Conservation (phyloP, 1,140 invertebrate species). For the Drosophila sechellia region DNA sequence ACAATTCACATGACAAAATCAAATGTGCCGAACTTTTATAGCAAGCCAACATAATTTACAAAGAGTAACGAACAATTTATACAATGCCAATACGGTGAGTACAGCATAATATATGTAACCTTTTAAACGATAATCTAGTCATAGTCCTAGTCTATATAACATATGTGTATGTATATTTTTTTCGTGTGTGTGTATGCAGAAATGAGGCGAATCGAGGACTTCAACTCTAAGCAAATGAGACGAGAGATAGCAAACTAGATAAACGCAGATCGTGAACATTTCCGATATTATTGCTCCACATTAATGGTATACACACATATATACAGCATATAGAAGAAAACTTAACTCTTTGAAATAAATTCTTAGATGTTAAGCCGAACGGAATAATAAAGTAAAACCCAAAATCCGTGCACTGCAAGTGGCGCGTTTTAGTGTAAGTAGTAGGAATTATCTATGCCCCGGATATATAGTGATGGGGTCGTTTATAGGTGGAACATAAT, state of each 20-base stretch:
- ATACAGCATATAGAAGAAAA: not conserved
- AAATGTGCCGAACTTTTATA: constrained; percentile 58
- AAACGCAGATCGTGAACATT: constrained; percentile 6
- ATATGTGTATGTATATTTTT: constrained; percentile 32
- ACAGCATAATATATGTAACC: constrained; percentile 30
- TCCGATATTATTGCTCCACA: constrained; percentile 27
- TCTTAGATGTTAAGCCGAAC: constrained; percentile 18
- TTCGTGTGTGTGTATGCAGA: constrained; percentile 16
- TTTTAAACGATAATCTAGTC: constrained; percentile 43
- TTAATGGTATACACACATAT: constrained; percentile 2
- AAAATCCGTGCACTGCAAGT: constrained; percentile 66
- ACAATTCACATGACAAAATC: constrained; percentile 34
- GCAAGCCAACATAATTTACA: constrained; percentile 45
- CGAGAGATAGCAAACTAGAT: constrained; percentile 16
- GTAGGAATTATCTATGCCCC: constrained; percentile 65
- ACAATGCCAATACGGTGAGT: constrained; percentile 30
- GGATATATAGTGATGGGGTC: constrained; percentile 2
- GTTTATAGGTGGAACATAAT: constrained; percentile 38
- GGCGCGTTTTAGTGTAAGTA: constrained; percentile 55
- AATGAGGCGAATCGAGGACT: constrained; percentile 28
- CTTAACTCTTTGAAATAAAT: constrained; percentile 19
- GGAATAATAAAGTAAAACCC: constrained; percentile 13
- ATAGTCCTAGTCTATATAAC: constrained; percentile 29
- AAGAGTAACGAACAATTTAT: constrained; percentile 45
- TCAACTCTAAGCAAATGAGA: constrained; percentile 34